Evolutionary conservation across 1,140 invertebrate genomes (phyloP), one percentile per base, ranked within the genome.

Genomic region (Tribolium madens): DNA sequence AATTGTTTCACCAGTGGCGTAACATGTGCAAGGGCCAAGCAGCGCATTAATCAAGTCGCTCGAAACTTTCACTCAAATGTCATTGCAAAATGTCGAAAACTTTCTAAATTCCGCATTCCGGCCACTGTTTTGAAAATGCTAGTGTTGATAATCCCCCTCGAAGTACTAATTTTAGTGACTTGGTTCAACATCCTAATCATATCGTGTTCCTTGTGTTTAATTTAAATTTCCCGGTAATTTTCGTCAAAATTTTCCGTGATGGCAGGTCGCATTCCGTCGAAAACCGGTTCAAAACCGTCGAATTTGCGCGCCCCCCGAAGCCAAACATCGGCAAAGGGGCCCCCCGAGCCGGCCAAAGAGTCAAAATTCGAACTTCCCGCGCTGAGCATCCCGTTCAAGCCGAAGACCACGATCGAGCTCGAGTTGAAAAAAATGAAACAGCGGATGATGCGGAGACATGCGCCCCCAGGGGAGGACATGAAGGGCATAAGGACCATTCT

Each of bases 381-480:
- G n/a, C 18, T 47, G 12, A 71, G 68, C 47, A 14, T 71, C 0
- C 6, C 17, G 1, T 15, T 10, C n/a, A 36, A 33, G 10, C 57
- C 57, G 7, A 64, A 64, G 31, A 36, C 12, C 6, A 64, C 36
- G 7, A 42, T 26, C 9, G 80, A 76, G 52, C 69, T 78, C 0
- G 48, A 82, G 14, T 79, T 78, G 76, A 75, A 81, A 26, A 77
- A 73, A 60, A 53, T 81, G 13, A 80, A 77, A 47, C 76, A 81
- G 73, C 81, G 81, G 64, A 79, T 79, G 0, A 82, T 81, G 4
- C 78, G 84, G 52, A 71, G 84, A 42, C 79, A 82, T 15, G 80
- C 78, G 33, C 84, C 84, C 0, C 78, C 78, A 50, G 83, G 84
- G 9, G 84, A 85, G 80, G 83, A 84, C 69, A 69, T 83, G 5